Conservation (phyloP, 2,888 invertebrate genomes). For the Andrena dorsata region DNA sequence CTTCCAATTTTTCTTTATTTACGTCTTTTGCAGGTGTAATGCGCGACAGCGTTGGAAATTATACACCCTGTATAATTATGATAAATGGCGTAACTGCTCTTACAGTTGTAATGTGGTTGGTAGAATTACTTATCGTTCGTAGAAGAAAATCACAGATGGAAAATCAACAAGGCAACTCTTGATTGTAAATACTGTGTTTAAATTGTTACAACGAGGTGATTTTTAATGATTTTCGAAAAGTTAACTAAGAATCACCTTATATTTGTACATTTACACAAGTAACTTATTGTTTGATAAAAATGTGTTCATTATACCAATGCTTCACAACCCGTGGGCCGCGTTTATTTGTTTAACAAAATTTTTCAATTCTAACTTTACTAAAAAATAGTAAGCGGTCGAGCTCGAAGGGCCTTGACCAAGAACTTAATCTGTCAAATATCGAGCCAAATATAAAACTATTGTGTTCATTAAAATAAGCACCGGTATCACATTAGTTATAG, state of each 20-base stretch:
- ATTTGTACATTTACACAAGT: not conserved
- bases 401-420: no score
- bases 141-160: slow-evolving; percentile 47
- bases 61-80: slow-evolving; percentile 87
- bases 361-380: no score
- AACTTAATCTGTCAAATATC: no score
- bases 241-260: no score
- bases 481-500: no score
- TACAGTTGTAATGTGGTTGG: slow-evolving; percentile 87
- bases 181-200: not conserved
- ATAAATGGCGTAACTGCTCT: slow-evolving; percentile 87
- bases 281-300: not conserved
- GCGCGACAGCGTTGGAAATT: slow-evolving; percentile 88
- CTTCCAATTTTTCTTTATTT: not conserved
- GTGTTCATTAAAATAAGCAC: no score
- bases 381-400: no score
- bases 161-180: slow-evolving; percentile 9
- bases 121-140: slow-evolving; percentile 82
- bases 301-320: not conserved
- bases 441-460: no score
- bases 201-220: not conserved
- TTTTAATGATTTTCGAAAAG: no score
- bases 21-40: slow-evolving; percentile 86
- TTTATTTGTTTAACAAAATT: no score
- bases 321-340: no score